Percentiles rank a stretch among this genome's conserved stretches.
These are phyloP conservation scores for Actinostola sp. DNA, from an alignment of 92 coral and sea anemone genomes.

Conservation along the genomic window DNA sequence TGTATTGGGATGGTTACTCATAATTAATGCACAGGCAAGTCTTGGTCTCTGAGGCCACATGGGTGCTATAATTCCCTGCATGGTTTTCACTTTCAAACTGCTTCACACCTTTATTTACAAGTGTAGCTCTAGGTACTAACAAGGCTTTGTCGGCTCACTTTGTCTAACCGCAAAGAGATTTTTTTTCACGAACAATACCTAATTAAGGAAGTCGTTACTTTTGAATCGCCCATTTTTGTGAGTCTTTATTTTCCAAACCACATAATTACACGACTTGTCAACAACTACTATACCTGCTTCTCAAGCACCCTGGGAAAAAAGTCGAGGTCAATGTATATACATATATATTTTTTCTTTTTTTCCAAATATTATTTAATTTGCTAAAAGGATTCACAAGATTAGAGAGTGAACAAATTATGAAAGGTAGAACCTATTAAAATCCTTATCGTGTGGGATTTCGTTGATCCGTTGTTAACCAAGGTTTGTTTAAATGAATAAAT, in stretches of 20 bases:
- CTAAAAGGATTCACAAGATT: constrained; percentile 12
- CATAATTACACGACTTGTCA: no score
- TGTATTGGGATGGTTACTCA: no score
- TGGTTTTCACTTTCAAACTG: neutral
- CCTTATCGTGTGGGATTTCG: constrained; percentile 17
- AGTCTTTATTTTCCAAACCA: no score
- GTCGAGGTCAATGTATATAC: no score
- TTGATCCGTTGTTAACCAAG: constrained; percentile 32
- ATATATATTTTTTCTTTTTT: no score
- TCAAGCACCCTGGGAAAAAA: no score
- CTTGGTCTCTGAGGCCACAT: neutral
- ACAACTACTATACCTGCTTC: no score
- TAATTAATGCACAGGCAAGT: neutral
- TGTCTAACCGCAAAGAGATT: constrained; percentile 21
- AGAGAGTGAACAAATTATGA: neutral
- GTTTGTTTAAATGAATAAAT: constrained; percentile 4
- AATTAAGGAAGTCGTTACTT: constrained; percentile 13
- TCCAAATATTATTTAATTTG: no score
- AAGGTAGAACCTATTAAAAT: neutral
- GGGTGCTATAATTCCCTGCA: constrained; percentile 8
- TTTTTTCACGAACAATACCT: constrained; percentile 8
- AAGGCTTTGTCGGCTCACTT: constrained; percentile 32
- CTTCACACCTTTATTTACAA: constrained; percentile 7
- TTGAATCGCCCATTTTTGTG: no score
- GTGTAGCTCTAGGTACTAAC: constrained; percentile 16